phyloP scores from a whole-genome alignment of 37 sponge, comb jelly and placozoan species.

The Ephydatia muelleri region DNA sequence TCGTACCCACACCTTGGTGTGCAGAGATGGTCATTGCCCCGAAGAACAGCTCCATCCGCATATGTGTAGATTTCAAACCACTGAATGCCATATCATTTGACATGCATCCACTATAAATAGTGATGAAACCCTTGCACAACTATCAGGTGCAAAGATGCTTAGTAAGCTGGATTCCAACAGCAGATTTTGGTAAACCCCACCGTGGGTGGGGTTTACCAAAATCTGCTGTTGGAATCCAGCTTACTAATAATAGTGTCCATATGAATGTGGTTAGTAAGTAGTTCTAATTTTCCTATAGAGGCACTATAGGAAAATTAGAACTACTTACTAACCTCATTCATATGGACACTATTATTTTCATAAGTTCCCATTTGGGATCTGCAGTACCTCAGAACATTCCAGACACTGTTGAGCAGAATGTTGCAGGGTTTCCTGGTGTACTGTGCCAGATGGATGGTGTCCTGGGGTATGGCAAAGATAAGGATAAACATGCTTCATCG shows the following conservation, averaged over 20 bases:
- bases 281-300: neutral
- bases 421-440: neutral
- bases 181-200: no score
- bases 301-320: neutral
- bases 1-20: no score
- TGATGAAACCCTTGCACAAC: neutral
- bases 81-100: conserved; percentile 8
- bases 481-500: neutral
- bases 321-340: conserved; percentile 17
- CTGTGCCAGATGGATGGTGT: no score
- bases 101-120: neutral
- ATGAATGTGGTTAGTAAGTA: neutral
- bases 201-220: no score
- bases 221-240: no score
- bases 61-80: neutral
- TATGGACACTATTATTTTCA: conserved; percentile 29
- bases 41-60: no score
- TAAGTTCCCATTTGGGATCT: conserved; percentile 22
- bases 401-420: conserved; percentile 14
- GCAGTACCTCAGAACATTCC: conserved; percentile 23
- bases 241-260: neutral
- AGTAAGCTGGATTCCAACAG: no score
- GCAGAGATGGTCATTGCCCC: conserved; percentile 6
- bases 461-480: no score
- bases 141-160: no score